Base-by-base conservation (phyloP, 2,888 invertebrate genomes). In the Yponomeuta sedellus region DNA sequence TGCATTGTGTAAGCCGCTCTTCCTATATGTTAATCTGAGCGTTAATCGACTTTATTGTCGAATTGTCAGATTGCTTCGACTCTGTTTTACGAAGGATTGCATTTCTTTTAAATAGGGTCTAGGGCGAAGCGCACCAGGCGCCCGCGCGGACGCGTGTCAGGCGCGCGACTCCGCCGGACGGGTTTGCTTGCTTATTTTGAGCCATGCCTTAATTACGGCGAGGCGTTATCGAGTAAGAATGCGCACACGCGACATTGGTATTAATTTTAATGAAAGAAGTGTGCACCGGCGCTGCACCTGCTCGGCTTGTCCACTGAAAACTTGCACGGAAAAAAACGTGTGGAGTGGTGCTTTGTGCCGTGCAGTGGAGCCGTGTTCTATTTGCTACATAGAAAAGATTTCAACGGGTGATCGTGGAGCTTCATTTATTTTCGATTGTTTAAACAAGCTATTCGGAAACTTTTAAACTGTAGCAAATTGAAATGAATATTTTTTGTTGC, bases 221-320 rank as follows among this genome's bases (percentile, higher is more conserved):
- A 88, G 88, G 90, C 90, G 90, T 89, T 91, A 90, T 90, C 90
- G 86, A 82, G 88, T 88, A 91, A 89, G 90, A 91, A 91, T 91
- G 89, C 86, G 88, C 86, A 88, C 89, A 88, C 90, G 90, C 90
- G 90, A 91, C 90, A 90, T 88, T 84, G 88, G 89, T 90, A 91
- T 91, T 90, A 91, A 90, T 91, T 89, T 89, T 89, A 91, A 90
- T 90, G 90, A 88, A 89, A 88, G 89, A 89, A 90, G 90, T 90
- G 90, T 86, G 89, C 89, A 86, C 77, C 77, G 76, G 79, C 70
- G 69, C 76, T 77, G 80, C 90, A 91, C 90, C 90, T 91, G 90
- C 90, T 81, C 75, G 73, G 78, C 81, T 78, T 81, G 77, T 83
- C 82, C 73, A 80, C 86, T 87, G 86, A 86, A 87, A 85, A 85